Conservation (phyloP, 1,140 invertebrate genomes). For the Cyphomyrmex costatus region DNA sequence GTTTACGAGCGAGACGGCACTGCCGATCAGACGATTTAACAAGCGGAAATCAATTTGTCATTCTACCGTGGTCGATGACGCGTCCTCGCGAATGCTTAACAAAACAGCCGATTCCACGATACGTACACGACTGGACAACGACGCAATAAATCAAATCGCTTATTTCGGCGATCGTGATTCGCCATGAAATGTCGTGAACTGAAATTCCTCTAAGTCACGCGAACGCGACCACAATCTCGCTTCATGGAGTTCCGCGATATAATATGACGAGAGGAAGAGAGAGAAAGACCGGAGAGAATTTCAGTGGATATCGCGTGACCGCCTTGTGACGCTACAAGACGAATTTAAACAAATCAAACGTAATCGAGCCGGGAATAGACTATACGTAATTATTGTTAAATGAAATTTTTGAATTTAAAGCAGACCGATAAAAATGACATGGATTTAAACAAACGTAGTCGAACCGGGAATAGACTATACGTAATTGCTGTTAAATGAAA, state of each 20-base stretch:
- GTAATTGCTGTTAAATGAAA: not conserved
- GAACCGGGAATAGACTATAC: constrained; percentile 4
- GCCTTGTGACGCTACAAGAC: constrained; percentile 22
- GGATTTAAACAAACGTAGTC: not conserved
- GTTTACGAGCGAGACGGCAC: constrained; percentile 37
- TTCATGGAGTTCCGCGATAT: constrained; percentile 36
- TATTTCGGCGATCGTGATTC: constrained; percentile 57
- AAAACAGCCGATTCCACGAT: constrained; percentile 3
- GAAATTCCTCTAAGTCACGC: constrained; percentile 47
- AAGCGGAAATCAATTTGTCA: constrained; percentile 58
- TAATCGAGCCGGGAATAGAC: too few species aligned
- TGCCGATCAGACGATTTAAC: constrained; percentile 32
- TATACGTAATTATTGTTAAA: not conserved
- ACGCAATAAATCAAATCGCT: constrained; percentile 51
- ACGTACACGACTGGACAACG: constrained; percentile 27
- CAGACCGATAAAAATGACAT: not conserved
- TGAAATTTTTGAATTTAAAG: not conserved
- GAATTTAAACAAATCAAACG: constrained; percentile 19
- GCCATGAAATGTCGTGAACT: constrained; percentile 39
- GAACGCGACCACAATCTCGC: constrained; percentile 27
- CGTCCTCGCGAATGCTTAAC: not conserved
- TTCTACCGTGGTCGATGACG: constrained; percentile 17
- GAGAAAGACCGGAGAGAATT: not conserved
- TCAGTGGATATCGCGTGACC: constrained; percentile 48
- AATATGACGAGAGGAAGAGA: not conserved